Evolutionary conservation across 2,113 vertebrate species (phyloP).

Genomic region (Montifringilla adamsi): DNA sequence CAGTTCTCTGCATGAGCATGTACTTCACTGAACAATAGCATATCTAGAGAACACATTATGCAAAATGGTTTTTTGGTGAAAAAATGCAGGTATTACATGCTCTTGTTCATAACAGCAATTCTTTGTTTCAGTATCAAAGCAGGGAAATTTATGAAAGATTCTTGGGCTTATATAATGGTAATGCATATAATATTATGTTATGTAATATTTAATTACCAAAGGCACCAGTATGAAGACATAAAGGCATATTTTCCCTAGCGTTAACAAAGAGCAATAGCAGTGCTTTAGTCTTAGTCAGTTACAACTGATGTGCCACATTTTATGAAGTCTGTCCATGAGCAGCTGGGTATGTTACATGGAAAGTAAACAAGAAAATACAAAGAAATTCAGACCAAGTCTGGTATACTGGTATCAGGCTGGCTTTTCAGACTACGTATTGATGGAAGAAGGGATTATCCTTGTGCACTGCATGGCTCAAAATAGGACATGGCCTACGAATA

Average conservation of each 20-base stretch:
- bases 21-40: slow-evolving; percentile 34
- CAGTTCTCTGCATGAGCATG: slow-evolving; percentile 13
- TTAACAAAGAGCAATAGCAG: not conserved
- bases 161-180: not conserved
- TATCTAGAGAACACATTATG: slow-evolving; percentile 21
- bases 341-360: not conserved
- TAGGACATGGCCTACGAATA: not conserved
- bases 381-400: not conserved
- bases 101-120: not conserved
- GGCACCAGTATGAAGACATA: not conserved
- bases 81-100: not conserved
- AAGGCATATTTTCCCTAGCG: not conserved
- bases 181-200: not conserved
- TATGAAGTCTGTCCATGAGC: not conserved
- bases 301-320: not conserved
- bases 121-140: slow-evolving; percentile 1
- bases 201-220: not conserved
- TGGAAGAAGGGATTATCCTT: not conserved
- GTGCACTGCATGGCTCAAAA: not conserved
- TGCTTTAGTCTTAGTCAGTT: not conserved
- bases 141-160: not conserved
- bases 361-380: not conserved
- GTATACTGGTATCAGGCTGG: not conserved
- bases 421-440: not conserved
- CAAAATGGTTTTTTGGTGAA: not conserved